These are phyloP conservation scores for Aegithalos caudatus DNA, from an alignment of 2,113 vertebrate species.

Conservation along the genomic window DNA sequence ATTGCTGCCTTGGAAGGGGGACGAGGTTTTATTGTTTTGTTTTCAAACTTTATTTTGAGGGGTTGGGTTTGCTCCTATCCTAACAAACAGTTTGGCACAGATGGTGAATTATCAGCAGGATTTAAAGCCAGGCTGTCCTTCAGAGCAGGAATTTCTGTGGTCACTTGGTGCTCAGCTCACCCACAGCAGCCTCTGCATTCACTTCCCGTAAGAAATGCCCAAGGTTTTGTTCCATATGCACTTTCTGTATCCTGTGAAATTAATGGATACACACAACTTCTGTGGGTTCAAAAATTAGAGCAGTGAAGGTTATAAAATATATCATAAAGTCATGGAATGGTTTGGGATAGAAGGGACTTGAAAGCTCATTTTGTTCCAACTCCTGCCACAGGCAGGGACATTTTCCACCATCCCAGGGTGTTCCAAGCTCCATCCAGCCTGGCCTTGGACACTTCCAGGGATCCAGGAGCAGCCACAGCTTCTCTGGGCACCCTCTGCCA, in stretches of 20 bases:
- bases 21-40: neutral
- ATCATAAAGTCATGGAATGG: neutral
- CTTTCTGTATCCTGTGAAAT: neutral
- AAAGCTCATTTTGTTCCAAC: accelerated
- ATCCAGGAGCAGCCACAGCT: neutral
- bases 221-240: accelerated
- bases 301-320: accelerated
- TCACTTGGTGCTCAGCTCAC: neutral
- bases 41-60: neutral
- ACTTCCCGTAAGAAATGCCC: neutral
- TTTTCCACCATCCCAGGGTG: accelerated
- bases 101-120: accelerated
- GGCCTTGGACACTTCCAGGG: neutral
- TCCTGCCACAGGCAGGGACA: neutral
- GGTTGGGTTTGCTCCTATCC: neutral
- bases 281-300: neutral
- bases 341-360: neutral
- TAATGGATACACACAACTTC: neutral
- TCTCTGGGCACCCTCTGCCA: neutral
- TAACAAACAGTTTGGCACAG: neutral
- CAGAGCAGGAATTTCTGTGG: neutral
- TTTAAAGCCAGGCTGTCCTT: neutral
- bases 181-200: neutral
- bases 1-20: neutral
- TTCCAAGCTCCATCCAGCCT: accelerated